phyloP scores from a whole-genome alignment of 2,113 vertebrate genomes.

The Sebastes schlegelii region DNA sequence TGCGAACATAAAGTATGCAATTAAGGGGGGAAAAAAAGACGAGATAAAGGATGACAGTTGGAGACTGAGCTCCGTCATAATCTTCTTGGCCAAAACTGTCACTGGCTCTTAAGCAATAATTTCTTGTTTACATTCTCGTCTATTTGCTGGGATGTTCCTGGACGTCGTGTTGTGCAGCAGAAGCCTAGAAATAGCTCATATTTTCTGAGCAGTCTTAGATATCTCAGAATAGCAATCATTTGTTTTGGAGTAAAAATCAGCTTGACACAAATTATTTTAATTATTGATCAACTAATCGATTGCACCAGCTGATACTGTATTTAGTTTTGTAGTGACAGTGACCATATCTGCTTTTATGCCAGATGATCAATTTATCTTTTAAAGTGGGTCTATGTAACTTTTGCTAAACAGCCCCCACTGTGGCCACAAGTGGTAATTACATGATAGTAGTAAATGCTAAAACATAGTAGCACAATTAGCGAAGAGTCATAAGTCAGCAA shows the following conservation, averaged over 20 bases:
- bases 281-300: background rate
- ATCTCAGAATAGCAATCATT: background rate
- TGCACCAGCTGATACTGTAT: background rate
- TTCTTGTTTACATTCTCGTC: conserved; percentile 37
- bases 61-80: conserved; percentile 38
- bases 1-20: conserved; percentile 47
- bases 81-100: conserved; percentile 26
- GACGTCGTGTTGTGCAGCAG: conserved; percentile 22
- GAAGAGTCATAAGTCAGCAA: background rate
- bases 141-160: conserved; percentile 18
- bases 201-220: background rate
- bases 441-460: background rate
- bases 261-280: background rate
- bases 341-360: background rate
- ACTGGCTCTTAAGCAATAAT: conserved; percentile 25
- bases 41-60: conserved; percentile 37
- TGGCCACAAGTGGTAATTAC: too few relatives aligned
- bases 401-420: too few relatives aligned
- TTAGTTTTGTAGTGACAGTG: background rate
- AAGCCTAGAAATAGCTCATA: background rate
- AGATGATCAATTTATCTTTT: background rate
- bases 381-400: background rate
- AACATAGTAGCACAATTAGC: background rate
- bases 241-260: conserved; percentile 14
- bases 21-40: conserved; percentile 39